Conservation (phyloP, 2,113 vertebrate species). For the Ginglymostoma cirratum region DNA sequence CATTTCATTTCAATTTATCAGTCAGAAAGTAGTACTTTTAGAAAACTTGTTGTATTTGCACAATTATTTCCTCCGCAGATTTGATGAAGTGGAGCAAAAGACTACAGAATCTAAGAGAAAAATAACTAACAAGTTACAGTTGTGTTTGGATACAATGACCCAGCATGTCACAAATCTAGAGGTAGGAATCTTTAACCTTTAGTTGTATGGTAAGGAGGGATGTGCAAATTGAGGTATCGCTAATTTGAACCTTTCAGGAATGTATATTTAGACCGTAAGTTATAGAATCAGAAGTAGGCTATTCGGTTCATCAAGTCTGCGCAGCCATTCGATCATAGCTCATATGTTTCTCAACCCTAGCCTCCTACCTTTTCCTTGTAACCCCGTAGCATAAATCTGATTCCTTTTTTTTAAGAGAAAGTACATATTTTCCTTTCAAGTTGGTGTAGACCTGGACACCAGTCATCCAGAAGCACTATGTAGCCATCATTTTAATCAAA, state of each 20-base stretch:
- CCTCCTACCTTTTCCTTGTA: too few relatives aligned
- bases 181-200: neutral
- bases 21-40: neutral
- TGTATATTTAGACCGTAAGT: too few relatives aligned
- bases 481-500: neutral
- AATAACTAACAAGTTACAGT: neutral
- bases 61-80: neutral
- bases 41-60: neutral
- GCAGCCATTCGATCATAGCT: too few relatives aligned
- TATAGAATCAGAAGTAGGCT: too few relatives aligned
- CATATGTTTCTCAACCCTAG: too few relatives aligned
- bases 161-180: neutral
- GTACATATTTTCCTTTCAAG: neutral
- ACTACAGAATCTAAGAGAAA: neutral
- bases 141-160: neutral
- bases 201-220: neutral
- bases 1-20: neutral
- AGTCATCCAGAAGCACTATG: neutral
- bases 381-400: neutral
- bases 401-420: neutral
- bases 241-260: neutral
- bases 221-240: neutral
- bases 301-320: too few relatives aligned
- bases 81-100: slow-evolving; percentile 8
- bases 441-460: neutral